A percentile compares a stretch with the other conserved stretches of the same genome.
Conservation (phyloP, 2,797 vertebrate species). For the Antrozous pallidus region DNA sequence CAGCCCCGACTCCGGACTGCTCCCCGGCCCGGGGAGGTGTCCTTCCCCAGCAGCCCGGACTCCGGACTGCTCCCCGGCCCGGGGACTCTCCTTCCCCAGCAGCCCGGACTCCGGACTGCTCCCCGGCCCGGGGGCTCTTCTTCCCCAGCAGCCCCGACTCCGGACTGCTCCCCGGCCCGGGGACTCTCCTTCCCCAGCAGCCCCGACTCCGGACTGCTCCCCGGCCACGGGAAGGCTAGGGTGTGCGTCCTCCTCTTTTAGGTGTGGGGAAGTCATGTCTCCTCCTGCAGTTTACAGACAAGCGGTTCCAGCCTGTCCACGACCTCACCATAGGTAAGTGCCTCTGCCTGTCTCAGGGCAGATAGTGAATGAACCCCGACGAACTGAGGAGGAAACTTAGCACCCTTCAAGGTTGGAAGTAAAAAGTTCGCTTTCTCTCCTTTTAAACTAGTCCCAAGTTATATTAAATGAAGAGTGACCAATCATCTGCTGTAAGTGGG, state of each 20-base stretch:
- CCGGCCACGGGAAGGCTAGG: not conserved
- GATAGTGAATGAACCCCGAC: not conserved
- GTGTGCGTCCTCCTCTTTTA: not conserved
- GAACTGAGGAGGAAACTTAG: not conserved
- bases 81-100: too few species aligned
- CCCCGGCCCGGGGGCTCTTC: too few species aligned
- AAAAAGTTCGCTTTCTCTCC: not conserved
- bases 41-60: too few species aligned
- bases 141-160: too few species aligned
- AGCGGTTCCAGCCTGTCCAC: slow-evolving; percentile 80
- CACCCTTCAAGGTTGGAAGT: not conserved
- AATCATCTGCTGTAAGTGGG: not conserved
- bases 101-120: too few species aligned
- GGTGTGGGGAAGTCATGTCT: slow-evolving; percentile 83
- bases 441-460: not conserved
- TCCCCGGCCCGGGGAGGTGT: not conserved
- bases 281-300: slow-evolving; percentile 81
- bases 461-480: not conserved
- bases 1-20: not conserved
- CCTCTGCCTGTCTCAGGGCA: not conserved
- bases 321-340: slow-evolving; percentile 81
- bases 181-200: too few species aligned
- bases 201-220: not conserved
- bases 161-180: not conserved
- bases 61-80: not conserved